Conservation (phyloP, 2,888 invertebrate genomes). For the Hecatera dysodea region DNA sequence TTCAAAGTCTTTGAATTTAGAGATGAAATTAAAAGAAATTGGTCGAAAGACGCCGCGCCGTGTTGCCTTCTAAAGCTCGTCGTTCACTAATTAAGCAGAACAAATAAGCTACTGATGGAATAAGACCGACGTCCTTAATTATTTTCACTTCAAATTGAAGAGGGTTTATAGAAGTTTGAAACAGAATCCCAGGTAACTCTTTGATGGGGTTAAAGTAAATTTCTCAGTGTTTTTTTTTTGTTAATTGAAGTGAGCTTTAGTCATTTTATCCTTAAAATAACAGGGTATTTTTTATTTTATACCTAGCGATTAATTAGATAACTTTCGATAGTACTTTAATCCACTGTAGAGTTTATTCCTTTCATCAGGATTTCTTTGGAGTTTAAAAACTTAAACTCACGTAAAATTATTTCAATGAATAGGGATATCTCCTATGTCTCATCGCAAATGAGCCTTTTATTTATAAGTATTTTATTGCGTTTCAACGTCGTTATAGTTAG, state of each 20-base stretch:
- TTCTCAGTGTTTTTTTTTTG: constrained; percentile 10
- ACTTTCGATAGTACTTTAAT: neutral
- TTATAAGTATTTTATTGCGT: no score
- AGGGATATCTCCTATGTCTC: no score
- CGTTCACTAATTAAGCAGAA: constrained; percentile 74
- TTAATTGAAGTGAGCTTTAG: neutral
- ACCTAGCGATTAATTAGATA: neutral
- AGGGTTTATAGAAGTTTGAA: constrained; percentile 56
- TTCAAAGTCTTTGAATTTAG: constrained; percentile 26
- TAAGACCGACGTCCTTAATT: constrained; percentile 69
- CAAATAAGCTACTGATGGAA: constrained; percentile 66
- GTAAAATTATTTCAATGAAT: no score
- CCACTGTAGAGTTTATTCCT: no score
- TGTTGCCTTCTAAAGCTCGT: constrained; percentile 51
- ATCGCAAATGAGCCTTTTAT: no score
- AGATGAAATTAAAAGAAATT: constrained; percentile 29
- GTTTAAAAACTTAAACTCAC: no score
- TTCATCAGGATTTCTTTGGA: no score
- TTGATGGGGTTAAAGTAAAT: constrained; percentile 12
- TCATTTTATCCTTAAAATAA: neutral
- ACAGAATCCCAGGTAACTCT: constrained; percentile 15
- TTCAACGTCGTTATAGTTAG: no score
- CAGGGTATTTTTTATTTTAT: neutral
- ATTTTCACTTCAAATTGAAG: constrained; percentile 56
- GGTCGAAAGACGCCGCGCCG: constrained; percentile 19